Evolutionary conservation across 2,888 invertebrate genomes (phyloP), one percentile per base, ranked within the genome.

Genomic region (Alviniconcha strummeri): DNA sequence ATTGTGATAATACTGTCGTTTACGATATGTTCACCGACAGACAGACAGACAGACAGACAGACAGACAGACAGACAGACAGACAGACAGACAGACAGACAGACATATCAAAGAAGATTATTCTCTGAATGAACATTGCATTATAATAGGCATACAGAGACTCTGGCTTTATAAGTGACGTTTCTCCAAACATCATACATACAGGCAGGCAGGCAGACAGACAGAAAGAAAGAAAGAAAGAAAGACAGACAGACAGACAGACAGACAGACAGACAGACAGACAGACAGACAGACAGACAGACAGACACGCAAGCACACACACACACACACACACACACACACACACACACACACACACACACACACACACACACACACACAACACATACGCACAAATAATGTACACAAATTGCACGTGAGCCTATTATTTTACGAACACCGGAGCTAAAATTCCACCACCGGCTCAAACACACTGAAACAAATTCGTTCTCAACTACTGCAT

Each of bases 271-370:
- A 75, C 75, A 75, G 36, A 75, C 75, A 75, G 52, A 75, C 75
- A 75, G 52, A 75, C 75, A 75, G 36, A 55, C 52, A 75, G n/a
- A 75, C 54, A 75, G 7, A 75, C 75, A 75, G 64, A 67, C 56
- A 55, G 17, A 64, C 75, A 75, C 75, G 7, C 75, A 75, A 5
- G 7, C 52, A 75, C 75, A 54, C 75, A 64, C 64, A 64, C 64
- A 64, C 64, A 64, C 64, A 64, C 64, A 64, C 64, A 64, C 64
- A 64, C 1, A 64, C 64, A 64, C 64, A 64, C 64, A 64, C 64
- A 64, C 64, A 15, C 64, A 64, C 64, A 64, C 9, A 9, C 64
- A 64, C 64, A 15, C 64, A 64, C 64, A 64, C 64, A 64, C 64
- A 64, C 64, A 64, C 64, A 64, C 15, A 64, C 64, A 64, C 64